Evolutionary conservation across 1,140 invertebrate species (phyloP).

Genomic region (Lucilia cuprina): DNA sequence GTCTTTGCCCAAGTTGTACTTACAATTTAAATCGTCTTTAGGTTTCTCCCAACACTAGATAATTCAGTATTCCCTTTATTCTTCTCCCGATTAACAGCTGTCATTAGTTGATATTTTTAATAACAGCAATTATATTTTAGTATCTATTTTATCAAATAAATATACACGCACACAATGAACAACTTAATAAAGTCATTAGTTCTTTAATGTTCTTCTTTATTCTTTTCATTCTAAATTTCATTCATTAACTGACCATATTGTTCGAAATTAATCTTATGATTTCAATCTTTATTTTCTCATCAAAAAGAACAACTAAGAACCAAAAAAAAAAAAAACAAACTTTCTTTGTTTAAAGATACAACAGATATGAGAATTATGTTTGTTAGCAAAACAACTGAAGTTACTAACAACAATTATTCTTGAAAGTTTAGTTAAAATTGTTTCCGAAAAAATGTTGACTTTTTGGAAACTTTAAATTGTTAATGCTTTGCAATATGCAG

Average conservation of each 20-base stretch:
- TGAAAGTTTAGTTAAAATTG: no score
- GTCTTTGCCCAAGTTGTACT: no score
- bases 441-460: no score
- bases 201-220: neutral
- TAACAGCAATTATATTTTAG: neutral
- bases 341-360: no score
- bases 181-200: neutral
- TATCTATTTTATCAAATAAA: neutral
- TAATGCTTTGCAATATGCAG: no score
- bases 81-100: neutral
- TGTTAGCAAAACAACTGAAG: no score
- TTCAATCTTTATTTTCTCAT: neutral
- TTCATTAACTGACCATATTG: neutral
- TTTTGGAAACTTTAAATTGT: no score
- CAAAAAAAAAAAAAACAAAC: neutral
- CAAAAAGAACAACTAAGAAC: neutral
- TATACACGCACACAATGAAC: neutral
- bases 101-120: neutral
- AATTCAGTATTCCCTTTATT: neutral
- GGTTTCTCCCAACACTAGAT: neutral
- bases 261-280: neutral
- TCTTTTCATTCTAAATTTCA: neutral
- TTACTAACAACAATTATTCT: no score
- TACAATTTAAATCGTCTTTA: no score
- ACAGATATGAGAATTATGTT: no score